These are phyloP conservation scores for Setipinna tenuifilis DNA, from an alignment of 2,797 vertebrate genomes.

Conservation along the genomic window DNA sequence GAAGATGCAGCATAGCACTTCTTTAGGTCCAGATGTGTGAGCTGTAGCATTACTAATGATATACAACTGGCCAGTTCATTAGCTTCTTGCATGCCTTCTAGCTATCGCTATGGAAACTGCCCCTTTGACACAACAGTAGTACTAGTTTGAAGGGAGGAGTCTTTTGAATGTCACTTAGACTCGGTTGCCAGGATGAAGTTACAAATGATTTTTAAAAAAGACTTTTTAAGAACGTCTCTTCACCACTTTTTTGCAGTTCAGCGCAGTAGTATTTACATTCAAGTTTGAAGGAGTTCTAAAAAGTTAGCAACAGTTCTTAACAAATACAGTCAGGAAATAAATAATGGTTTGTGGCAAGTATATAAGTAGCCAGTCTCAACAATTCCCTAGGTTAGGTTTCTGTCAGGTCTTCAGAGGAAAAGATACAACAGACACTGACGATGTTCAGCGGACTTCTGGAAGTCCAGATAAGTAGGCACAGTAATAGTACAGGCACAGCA, in stretches of 20 bases:
- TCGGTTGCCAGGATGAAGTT: neutral
- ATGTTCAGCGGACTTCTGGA: neutral
- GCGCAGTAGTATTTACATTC: neutral
- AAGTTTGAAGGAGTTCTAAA: neutral
- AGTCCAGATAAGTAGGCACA: neutral
- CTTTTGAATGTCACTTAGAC: constrained; percentile 5
- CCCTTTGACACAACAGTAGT: neutral
- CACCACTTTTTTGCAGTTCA: neutral
- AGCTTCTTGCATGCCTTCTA: constrained; percentile 75
- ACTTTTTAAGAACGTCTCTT: neutral
- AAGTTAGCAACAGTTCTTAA: neutral
- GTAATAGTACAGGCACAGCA: too few relatives aligned
- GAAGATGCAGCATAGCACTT: constrained; percentile 60
- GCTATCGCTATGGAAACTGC: constrained; percentile 76
- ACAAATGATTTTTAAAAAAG: constrained; percentile 8
- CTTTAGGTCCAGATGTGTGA: constrained; percentile 43
- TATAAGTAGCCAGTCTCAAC: neutral
- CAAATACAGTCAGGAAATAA: neutral
- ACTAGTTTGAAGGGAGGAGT: neutral
- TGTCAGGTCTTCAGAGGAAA: neutral
- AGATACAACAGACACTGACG: neutral
- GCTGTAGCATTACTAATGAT: constrained; percentile 69
- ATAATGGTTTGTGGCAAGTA: neutral
- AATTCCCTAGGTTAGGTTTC: neutral
- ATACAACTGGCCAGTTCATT: constrained; percentile 77